Conservation (phyloP, 2,113 vertebrate genomes). For the Ibidorhyncha struthersii region DNA sequence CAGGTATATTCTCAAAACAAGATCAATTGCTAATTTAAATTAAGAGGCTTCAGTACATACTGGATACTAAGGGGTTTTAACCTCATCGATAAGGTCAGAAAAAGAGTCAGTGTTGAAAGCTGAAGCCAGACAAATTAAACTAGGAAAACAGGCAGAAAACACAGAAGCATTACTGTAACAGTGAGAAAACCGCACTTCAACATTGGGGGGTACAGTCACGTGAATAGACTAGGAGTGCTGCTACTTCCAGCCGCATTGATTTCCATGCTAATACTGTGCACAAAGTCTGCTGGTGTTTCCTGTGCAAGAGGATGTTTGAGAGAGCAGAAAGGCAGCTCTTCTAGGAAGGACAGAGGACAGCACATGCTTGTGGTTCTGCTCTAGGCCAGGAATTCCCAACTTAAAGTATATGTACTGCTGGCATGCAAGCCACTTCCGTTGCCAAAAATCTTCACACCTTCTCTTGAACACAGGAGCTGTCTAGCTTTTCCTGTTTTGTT, state of each 20-base stretch:
- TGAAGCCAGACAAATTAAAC: neutral
- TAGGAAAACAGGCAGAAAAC: neutral
- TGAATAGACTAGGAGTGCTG: neutral
- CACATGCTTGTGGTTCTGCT: neutral
- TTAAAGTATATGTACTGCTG: neutral
- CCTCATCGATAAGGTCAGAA: neutral
- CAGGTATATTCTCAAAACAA: neutral
- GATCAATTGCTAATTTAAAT: neutral
- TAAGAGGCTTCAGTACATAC: neutral
- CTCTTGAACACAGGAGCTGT: neutral
- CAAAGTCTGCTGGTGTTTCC: neutral
- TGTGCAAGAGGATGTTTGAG: neutral
- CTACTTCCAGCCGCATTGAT: neutral
- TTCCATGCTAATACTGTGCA: neutral
- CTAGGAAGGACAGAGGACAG: neutral
- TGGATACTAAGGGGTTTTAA: neutral
- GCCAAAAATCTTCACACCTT: neutral
- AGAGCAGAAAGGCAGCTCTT: neutral
- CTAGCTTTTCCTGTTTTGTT: neutral
- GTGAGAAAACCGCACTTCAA: neutral
- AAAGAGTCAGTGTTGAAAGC: neutral
- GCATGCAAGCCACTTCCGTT: neutral
- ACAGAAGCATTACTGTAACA: neutral
- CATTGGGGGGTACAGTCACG: neutral
- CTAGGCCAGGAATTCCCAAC: neutral